Conservation (phyloP, 1,140 invertebrate species). For the Marisa cornuarietis region DNA sequence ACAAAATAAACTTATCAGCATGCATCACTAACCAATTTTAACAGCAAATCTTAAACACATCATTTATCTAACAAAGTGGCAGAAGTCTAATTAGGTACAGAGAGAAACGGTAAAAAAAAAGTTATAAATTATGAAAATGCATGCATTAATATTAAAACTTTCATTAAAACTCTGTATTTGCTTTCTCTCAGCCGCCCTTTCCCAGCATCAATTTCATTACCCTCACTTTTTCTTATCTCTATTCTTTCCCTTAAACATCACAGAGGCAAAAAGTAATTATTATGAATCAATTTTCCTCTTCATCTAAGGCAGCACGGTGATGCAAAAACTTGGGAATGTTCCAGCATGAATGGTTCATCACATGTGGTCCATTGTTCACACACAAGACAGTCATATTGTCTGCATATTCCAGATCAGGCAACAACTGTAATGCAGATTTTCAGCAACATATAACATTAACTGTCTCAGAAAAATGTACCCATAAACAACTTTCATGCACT, state of each 20-base stretch:
- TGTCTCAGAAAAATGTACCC: too few relatives aligned
- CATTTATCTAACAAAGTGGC: too few relatives aligned
- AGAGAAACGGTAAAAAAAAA: too few relatives aligned
- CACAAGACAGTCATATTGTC: conserved; percentile 84
- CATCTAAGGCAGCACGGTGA: conserved; percentile 2
- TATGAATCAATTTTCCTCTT: background rate
- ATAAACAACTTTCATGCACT: too few relatives aligned
- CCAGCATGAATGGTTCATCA: conserved; percentile 61
- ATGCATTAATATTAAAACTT: conserved; percentile 1
- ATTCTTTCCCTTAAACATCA: background rate
- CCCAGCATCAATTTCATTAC: background rate
- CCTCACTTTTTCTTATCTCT: background rate
- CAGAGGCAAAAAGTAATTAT: background rate
- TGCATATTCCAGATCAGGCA: conserved; percentile 67
- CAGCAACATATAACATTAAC: too few relatives aligned
- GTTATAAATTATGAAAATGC: background rate
- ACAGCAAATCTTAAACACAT: too few relatives aligned
- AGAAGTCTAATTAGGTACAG: too few relatives aligned
- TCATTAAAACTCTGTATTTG: background rate
- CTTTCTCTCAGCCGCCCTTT: background rate
- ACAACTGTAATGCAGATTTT: conserved; percentile 49
- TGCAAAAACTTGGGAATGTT: conserved; percentile 51
- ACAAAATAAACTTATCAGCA: too few relatives aligned
- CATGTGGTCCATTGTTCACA: conserved; percentile 61
- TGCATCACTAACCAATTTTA: too few relatives aligned